Evolutionary conservation across 2,888 invertebrate genomes (phyloP).

Genomic region (Exocentrus adspersus): DNA sequence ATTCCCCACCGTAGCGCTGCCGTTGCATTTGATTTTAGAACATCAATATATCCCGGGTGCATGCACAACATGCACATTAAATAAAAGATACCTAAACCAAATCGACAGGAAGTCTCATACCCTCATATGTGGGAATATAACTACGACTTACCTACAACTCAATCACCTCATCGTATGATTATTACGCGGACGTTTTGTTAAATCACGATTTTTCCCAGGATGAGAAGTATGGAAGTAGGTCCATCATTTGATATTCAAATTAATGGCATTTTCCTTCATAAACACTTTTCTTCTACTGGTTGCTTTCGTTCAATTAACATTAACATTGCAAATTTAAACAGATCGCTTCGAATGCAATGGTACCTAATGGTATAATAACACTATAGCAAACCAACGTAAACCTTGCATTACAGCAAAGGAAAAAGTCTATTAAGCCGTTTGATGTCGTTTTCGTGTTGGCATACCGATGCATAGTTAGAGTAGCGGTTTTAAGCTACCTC

Average conservation of each 20-base stretch:
- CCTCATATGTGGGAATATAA: too few species aligned
- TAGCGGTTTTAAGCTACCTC: conserved; percentile 43
- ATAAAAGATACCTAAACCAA: too few species aligned
- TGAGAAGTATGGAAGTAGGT: background rate
- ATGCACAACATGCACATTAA: too few species aligned
- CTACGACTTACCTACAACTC: too few species aligned
- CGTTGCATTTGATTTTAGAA: too few species aligned
- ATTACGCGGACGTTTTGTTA: too few species aligned
- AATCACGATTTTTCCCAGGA: too few species aligned
- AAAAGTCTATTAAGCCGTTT: background rate
- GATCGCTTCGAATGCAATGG: background rate
- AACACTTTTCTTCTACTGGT: background rate
- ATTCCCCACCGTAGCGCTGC: too few species aligned
- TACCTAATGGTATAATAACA: background rate
- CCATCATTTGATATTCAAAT: background rate
- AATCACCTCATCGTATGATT: too few species aligned
- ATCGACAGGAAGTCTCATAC: too few species aligned
- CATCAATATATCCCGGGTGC: too few species aligned
- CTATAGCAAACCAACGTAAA: background rate
- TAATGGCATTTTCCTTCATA: background rate
- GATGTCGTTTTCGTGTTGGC: conserved; percentile 34
- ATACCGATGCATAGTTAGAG: conserved; percentile 48
- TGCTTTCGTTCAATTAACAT: background rate
- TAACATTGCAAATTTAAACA: background rate
- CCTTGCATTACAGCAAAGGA: background rate